Evolutionary conservation across 2,888 invertebrate genomes (phyloP).

Genomic region (Ochropleura plecta): DNA sequence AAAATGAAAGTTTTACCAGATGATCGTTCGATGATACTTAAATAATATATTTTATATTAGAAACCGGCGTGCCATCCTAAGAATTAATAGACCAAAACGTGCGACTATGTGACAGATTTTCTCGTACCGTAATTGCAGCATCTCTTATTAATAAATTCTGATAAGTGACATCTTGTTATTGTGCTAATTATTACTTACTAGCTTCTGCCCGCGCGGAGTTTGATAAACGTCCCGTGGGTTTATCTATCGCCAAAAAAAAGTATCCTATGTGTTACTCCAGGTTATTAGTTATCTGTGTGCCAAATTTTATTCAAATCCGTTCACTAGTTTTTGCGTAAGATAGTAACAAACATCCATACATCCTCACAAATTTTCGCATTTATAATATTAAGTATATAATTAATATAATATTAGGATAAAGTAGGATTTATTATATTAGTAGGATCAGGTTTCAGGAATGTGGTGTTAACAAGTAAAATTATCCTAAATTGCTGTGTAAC

Average conservation of each 20-base stretch:
- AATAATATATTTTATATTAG: slow-evolving; percentile 37
- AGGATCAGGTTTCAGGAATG: not conserved
- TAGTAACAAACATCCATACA: too few relatives aligned
- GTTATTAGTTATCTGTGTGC: too few relatives aligned
- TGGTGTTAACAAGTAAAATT: not conserved
- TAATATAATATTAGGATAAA: too few relatives aligned
- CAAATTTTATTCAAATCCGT: too few relatives aligned
- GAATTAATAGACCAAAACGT: slow-evolving; percentile 60
- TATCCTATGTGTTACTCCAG: too few relatives aligned
- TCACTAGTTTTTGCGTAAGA: too few relatives aligned
- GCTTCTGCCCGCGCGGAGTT: too few relatives aligned
- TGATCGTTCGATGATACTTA: not conserved
- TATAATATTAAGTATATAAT: too few relatives aligned
- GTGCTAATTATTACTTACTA: slow-evolving; percentile 13
- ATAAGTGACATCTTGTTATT: slow-evolving; percentile 5
- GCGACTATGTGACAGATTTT: slow-evolving; percentile 32
- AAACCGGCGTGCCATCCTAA: slow-evolving; percentile 43
- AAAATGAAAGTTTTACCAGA: slow-evolving; percentile 4
- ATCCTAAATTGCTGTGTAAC: not conserved
- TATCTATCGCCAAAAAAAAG: too few relatives aligned
- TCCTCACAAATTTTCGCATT: too few relatives aligned
- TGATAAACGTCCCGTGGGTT: too few relatives aligned
- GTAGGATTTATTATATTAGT: too few relatives aligned
- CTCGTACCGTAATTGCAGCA: slow-evolving; percentile 41
- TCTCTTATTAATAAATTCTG: slow-evolving; percentile 41